These are phyloP conservation scores for Rhea americana DNA, from an alignment of 2,113 vertebrate species.

Conservation along the genomic window DNA sequence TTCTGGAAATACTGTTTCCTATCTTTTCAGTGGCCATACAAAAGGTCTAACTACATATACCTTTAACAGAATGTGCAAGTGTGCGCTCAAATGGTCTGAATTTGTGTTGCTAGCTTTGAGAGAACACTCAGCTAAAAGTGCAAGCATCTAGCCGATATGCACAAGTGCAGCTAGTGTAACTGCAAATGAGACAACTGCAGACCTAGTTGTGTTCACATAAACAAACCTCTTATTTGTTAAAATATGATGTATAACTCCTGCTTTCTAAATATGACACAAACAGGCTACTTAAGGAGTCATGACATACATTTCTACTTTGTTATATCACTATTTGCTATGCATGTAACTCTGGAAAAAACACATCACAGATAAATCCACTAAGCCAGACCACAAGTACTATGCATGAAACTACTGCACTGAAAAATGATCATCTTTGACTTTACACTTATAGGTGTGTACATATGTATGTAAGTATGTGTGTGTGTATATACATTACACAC, in stretches of 20 bases:
- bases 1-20: background rate
- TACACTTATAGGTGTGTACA: rapidly evolving
- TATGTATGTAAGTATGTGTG: no score
- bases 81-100: background rate
- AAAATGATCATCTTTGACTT: background rate
- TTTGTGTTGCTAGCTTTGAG: background rate
- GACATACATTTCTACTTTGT: background rate
- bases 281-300: background rate
- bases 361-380: background rate
- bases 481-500: no score
- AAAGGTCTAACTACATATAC: background rate
- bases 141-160: background rate
- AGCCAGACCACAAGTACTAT: background rate
- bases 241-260: background rate
- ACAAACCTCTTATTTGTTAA: background rate
- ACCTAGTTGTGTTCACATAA: background rate
- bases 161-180: background rate
- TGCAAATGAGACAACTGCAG: background rate
- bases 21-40: background rate
- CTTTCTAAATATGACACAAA: background rate
- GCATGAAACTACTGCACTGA: background rate
- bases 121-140: background rate
- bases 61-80: background rate
- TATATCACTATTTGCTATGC: background rate
- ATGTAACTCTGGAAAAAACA: rapidly evolving